Base-by-base conservation (phyloP, 2,888 invertebrate genomes). In the Deilephila porcellus region DNA sequence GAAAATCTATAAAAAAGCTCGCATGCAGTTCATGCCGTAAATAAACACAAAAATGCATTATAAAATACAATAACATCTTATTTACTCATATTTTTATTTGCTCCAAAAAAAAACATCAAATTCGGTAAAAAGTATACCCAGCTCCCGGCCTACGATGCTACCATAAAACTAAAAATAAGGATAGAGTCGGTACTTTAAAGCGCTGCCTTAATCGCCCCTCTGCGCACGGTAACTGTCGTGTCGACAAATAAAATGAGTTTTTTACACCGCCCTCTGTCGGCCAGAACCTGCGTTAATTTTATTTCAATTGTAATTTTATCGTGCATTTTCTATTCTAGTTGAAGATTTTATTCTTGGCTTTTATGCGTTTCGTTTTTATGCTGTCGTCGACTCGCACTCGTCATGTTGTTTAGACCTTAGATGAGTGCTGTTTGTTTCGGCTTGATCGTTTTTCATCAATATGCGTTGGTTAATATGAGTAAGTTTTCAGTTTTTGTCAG, bases 231-330 rank as follows among this genome's bases (percentile, higher is more conserved):
- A 85, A 86, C 86, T 86, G 88, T 88, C 86, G 73, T 52, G 64
- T 70, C 77, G 81, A 87, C 86, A 86, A 89, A 91, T 92, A 91
- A 91, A 91, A 86, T 88, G 83, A 86, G 83, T 84, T 87, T 84
- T 91, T 91, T 90, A 91, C 84, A 85, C 77, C 83, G 80, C 80
- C 79, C 82, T 87, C 82, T 87, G 90, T 90, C 88, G 88, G 53
- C 86, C 82, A 75, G 81, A 72, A 62, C 77, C 80, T 79, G 74
- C 82, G 83, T 82, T 82, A 81, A 83, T 87, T 90, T 90, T 87
- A 89, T 87, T 83, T 81, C 83, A 80, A 86, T 87, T 88, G 86
- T 87, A 84, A 82, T 86, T 85, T 87, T 83, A 89, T 85, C 77
- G 76, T 76, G 76, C 64, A 29, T 82, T 81, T 79, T 82, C 81